These are phyloP conservation scores for Seira ritae DNA, from an alignment of 2,888 invertebrate genomes.

Conservation along the genomic window DNA sequence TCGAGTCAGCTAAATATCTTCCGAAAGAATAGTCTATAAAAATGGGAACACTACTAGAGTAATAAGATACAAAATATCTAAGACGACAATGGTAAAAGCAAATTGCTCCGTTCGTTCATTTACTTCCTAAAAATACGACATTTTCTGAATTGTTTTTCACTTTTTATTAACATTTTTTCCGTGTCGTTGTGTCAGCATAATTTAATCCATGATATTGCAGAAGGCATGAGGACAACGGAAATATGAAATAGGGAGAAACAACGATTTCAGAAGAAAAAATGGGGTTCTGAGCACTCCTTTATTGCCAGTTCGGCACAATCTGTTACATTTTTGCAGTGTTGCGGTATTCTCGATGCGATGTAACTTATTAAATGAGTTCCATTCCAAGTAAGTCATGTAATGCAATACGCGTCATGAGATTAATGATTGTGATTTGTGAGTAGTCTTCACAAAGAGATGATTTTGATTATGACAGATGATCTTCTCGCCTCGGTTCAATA, in stretches of 20 bases:
- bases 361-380: neutral
- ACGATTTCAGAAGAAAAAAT: neutral
- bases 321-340: neutral
- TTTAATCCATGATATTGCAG: no score
- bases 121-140: neutral
- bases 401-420: slow-evolving; percentile 31
- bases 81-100: neutral
- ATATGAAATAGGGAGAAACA: neutral
- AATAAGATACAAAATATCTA: no score
- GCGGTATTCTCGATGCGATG: neutral
- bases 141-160: no score
- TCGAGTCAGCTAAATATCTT: no score
- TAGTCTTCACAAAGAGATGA: slow-evolving; percentile 21
- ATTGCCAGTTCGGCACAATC: neutral
- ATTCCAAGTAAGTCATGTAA: neutral
- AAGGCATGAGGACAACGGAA: no score
- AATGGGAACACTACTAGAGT: no score
- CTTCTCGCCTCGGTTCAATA: neutral
- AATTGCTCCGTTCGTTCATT: neutral
- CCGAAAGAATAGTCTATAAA: no score
- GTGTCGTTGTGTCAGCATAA: slow-evolving; percentile 49
- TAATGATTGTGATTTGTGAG: slow-evolving; percentile 31
- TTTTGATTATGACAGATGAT: neutral
- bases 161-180: neutral
- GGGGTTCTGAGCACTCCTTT: neutral